Evolutionary conservation across 2,113 vertebrate genomes (phyloP).

Genomic region (Coptodon bakossiorum): DNA sequence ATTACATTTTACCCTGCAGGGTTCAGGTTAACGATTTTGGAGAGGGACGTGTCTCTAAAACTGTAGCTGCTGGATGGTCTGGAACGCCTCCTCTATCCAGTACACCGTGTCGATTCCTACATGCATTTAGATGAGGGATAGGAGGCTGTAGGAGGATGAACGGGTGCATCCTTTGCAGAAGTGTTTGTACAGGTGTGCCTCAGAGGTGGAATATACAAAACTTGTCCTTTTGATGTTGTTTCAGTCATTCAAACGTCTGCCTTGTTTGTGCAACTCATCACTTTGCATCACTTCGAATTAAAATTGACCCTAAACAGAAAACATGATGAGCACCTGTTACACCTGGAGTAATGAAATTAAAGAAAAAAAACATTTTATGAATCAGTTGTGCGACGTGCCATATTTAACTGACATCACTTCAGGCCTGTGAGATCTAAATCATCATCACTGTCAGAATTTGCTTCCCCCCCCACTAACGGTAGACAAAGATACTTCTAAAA

Average conservation of each 20-base stretch:
- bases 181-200: not conserved
- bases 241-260: not conserved
- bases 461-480: fast-evolving
- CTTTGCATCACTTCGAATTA: not conserved
- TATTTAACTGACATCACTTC: fast-evolving
- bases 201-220: not conserved
- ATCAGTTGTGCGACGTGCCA: fast-evolving
- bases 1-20: not conserved
- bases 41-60: fast-evolving
- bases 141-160: not conserved
- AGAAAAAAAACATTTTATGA: not conserved
- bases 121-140: not conserved
- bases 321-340: not conserved
- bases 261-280: not conserved
- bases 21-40: not conserved
- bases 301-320: not conserved
- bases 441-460: not conserved
- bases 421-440: not conserved
- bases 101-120: not conserved
- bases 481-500: not conserved
- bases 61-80: not conserved
- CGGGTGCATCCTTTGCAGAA: not conserved
- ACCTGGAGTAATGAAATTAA: not conserved
- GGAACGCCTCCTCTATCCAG: not conserved
- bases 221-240: fast-evolving